Percentiles rank a stretch among this genome's conserved stretches.
phyloP scores from a whole-genome alignment of 2,113 vertebrate genomes.

The Ameiurus melas region DNA sequence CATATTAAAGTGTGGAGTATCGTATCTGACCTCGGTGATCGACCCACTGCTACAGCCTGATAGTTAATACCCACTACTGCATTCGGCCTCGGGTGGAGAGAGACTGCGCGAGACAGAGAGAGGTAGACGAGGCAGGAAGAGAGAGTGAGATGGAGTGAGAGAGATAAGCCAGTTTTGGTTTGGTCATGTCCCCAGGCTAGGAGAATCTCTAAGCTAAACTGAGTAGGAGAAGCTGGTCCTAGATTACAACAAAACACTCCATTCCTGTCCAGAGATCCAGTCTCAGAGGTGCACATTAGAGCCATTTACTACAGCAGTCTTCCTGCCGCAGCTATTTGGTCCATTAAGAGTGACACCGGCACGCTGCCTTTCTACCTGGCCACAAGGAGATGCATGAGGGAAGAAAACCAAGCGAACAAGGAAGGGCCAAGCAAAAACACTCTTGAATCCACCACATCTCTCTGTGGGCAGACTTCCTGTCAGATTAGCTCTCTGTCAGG shows the following conservation, averaged over 20 bases:
- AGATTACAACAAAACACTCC: constrained; percentile 23
- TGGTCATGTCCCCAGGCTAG: constrained; percentile 15
- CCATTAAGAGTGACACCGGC: constrained; percentile 19
- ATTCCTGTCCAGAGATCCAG: neutral
- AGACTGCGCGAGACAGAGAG: neutral
- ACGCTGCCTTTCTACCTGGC: neutral
- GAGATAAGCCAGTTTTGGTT: constrained; percentile 6
- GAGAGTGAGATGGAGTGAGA: neutral
- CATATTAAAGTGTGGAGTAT: constrained; percentile 31
- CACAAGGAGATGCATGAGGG: constrained; percentile 1
- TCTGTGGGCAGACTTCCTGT: constrained; percentile 50
- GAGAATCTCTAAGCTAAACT: neutral
- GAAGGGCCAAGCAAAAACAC: constrained; percentile 27
- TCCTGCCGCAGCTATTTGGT: constrained; percentile 15
- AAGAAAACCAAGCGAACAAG: constrained; percentile 21
- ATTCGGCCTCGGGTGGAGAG: constrained; percentile 24
- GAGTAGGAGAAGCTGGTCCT: constrained; percentile 1
- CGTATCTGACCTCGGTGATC: constrained; percentile 27
- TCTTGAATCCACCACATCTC: constrained; percentile 28
- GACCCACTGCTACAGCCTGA: constrained; percentile 18
- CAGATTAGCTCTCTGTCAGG: constrained; percentile 53
- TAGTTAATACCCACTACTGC: constrained; percentile 29
- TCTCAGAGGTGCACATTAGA: constrained; percentile 32
- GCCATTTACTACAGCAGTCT: constrained; percentile 15
- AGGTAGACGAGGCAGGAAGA: neutral